Conservation (phyloP, 53 echinoderm and acorn worm species). For the Hippasteria phrygiana region DNA sequence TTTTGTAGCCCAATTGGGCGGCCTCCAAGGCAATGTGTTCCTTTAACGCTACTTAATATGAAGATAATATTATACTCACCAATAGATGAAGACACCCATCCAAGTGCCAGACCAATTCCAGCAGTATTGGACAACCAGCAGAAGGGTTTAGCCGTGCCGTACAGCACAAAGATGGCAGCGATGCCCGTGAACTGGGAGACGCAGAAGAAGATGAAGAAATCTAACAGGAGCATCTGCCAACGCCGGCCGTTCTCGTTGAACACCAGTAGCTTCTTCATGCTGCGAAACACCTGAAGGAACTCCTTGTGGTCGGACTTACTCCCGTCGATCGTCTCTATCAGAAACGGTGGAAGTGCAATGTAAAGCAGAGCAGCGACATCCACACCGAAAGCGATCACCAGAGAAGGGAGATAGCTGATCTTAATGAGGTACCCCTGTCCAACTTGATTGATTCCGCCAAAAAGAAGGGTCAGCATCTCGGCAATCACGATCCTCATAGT, state of each 20-base stretch:
- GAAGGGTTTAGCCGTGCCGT: slow-evolving; percentile 69
- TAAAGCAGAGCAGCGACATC: slow-evolving; percentile 41
- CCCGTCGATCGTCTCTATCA: slow-evolving; percentile 66
- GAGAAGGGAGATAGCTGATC: neutral
- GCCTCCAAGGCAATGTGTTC: too few species aligned
- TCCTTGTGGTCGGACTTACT: neutral
- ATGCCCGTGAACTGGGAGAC: neutral
- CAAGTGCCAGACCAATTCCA: slow-evolving; percentile 47
- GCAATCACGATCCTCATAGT: slow-evolving; percentile 74
- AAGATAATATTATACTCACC: slow-evolving; percentile 65
- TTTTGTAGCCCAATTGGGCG: too few species aligned
- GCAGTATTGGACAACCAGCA: slow-evolving; percentile 60
- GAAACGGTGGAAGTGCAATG: slow-evolving; percentile 35
- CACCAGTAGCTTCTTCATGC: slow-evolving; percentile 48
- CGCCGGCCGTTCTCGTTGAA: slow-evolving; percentile 50
- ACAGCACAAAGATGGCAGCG: slow-evolving; percentile 54
- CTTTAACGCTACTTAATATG: too few species aligned
- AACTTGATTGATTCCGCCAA: slow-evolving; percentile 60
- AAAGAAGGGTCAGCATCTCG: slow-evolving; percentile 63
- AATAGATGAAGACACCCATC: slow-evolving; percentile 36
- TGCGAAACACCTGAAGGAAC: neutral
- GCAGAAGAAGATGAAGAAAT: slow-evolving; percentile 52
- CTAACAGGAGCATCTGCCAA: slow-evolving; percentile 42
- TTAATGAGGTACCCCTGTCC: slow-evolving; percentile 63
- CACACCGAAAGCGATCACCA: slow-evolving; percentile 49